phyloP scores from a whole-genome alignment of 2,888 invertebrate species.

The Miltochrista miniata region DNA sequence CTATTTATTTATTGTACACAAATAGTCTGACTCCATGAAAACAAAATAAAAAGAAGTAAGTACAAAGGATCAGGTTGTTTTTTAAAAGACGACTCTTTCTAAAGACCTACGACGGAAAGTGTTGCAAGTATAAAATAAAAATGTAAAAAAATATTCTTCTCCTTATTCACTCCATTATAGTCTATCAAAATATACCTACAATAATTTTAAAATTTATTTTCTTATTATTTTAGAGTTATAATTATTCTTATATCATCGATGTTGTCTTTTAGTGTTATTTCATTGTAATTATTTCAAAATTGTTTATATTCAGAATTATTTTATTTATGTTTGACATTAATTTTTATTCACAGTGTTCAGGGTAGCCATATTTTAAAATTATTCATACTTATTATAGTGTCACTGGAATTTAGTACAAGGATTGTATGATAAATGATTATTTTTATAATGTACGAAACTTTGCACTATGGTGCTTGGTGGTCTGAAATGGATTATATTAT shows the following conservation, averaged over 20 bases:
- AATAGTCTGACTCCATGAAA: too few relatives aligned
- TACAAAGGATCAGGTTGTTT: too few relatives aligned
- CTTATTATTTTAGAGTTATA: slow-evolving; percentile 10
- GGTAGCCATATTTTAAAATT: too few relatives aligned
- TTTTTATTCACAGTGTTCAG: background rate
- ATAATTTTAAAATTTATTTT: background rate
- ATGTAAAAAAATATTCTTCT: too few relatives aligned
- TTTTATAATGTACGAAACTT: too few relatives aligned
- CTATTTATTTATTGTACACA: too few relatives aligned
- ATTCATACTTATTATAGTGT: background rate
- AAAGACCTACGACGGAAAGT: too few relatives aligned
- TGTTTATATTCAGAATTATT: slow-evolving; percentile 2
- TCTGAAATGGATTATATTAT: background rate
- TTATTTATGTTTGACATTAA: background rate
- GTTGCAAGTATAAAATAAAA: too few relatives aligned
- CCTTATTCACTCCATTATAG: too few relatives aligned
- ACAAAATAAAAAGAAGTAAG: too few relatives aligned
- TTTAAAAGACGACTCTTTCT: too few relatives aligned
- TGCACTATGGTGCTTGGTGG: too few relatives aligned
- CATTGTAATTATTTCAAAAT: slow-evolving; percentile 10
- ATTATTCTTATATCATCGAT: slow-evolving; percentile 2
- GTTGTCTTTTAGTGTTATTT: slow-evolving; percentile 15
- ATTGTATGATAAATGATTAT: background rate
- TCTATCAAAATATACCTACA: background rate
- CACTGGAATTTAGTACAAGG: background rate